A percentile compares a stretch with the other conserved stretches of the same genome.
Conservation (phyloP, 2,888 invertebrate genomes). For the Folsomia candida region DNA sequence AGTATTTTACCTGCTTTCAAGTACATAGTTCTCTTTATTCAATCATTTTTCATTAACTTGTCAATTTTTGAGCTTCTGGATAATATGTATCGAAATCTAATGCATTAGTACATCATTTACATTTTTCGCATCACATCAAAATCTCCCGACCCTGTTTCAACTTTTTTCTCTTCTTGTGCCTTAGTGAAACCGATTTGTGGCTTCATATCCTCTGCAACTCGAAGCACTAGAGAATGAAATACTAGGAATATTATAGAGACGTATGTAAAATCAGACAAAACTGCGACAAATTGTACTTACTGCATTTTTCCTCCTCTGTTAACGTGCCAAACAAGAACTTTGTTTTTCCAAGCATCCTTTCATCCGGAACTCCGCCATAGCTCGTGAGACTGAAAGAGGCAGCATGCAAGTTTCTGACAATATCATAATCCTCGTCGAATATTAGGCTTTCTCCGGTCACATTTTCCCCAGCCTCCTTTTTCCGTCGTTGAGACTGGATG, state of each 20-base stretch:
- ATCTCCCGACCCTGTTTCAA: not conserved
- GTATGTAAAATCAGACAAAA: not conserved
- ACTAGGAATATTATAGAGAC: not conserved
- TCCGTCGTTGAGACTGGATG: constrained; percentile 15
- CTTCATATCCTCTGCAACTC: too few relatives aligned
- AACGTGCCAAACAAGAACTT: constrained; percentile 30
- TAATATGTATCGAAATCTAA: too few relatives aligned
- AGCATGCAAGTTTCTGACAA: constrained; percentile 31
- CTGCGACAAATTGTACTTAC: too few relatives aligned
- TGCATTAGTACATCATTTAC: too few relatives aligned
- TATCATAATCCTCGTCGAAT: constrained; percentile 29
- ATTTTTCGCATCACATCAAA: too few relatives aligned
- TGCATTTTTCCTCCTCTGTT: constrained; percentile 21
- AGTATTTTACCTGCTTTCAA: too few relatives aligned
- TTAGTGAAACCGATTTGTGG: too few relatives aligned
- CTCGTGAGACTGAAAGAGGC: constrained; percentile 29
- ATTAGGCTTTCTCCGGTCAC: constrained; percentile 26
- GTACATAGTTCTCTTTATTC: too few relatives aligned
- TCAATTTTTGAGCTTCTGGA: too few relatives aligned
- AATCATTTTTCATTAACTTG: too few relatives aligned
- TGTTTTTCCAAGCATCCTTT: constrained; percentile 30
- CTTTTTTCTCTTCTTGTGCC: not conserved
- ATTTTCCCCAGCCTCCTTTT: constrained; percentile 13
- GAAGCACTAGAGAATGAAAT: too few relatives aligned
- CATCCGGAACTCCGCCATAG: constrained; percentile 27